phyloP scores from a whole-genome alignment of 2,113 vertebrate species.

The Sylvicapra grimmia region DNA sequence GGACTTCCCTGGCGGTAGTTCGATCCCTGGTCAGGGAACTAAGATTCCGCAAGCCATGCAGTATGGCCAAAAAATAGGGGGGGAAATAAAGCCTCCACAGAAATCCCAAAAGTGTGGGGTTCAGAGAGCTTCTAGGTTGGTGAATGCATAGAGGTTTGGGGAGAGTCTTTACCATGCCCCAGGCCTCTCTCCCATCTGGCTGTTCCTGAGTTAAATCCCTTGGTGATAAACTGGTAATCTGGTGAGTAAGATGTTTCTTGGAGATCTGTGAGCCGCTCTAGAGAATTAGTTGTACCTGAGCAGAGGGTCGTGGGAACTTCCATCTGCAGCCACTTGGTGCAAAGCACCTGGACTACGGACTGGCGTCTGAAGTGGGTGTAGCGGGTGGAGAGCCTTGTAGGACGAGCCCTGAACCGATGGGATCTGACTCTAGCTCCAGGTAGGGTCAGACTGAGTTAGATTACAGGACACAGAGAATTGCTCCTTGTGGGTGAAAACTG shows the following conservation, averaged over 20 bases:
- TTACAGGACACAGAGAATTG: neutral
- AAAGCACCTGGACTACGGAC: neutral
- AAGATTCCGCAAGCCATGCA: neutral
- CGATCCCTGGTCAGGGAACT: neutral
- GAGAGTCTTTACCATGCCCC: neutral
- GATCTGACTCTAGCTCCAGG: neutral
- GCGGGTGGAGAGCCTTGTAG: neutral
- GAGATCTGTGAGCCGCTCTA: neutral
- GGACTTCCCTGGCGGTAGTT: neutral
- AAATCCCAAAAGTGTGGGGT: neutral
- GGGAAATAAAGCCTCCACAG: neutral
- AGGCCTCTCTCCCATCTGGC: neutral
- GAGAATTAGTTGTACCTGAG: neutral
- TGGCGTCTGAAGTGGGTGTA: fast-evolving
- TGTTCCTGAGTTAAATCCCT: neutral
- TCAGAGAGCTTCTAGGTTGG: neutral
- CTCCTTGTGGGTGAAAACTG: neutral
- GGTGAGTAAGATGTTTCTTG: neutral
- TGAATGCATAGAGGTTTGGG: neutral
- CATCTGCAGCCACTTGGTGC: neutral
- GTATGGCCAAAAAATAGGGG: neutral
- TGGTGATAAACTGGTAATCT: no score
- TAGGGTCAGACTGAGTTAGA: neutral
- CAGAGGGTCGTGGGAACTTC: no score
- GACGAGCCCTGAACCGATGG: neutral